Conservation (phyloP, 2,797 vertebrate genomes). For the Sarcoramphus papa region DNA sequence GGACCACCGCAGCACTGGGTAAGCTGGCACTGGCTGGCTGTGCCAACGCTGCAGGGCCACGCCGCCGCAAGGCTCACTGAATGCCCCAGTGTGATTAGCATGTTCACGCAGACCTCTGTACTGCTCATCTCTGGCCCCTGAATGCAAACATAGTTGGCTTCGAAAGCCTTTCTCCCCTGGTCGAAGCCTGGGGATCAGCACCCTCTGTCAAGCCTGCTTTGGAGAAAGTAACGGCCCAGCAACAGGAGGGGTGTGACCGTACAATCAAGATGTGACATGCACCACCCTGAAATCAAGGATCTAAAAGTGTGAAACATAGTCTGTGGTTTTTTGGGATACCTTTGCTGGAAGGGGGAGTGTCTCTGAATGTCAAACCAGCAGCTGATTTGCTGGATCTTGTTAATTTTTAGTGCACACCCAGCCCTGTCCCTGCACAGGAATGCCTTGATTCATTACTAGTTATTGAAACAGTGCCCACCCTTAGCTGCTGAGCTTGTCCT, state of each 20-base stretch:
- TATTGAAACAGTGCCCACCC: background rate
- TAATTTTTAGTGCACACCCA: background rate
- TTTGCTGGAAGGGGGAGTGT: background rate
- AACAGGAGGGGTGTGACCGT: background rate
- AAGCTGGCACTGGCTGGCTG: background rate
- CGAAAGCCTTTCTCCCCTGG: background rate
- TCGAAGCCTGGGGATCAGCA: background rate
- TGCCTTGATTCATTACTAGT: background rate
- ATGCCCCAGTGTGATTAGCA: background rate
- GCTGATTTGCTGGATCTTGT: background rate
- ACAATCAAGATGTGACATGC: background rate
- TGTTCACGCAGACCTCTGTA: background rate
- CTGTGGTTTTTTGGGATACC: background rate
- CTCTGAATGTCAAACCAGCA: background rate
- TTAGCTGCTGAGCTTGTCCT: background rate
- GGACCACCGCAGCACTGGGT: background rate
- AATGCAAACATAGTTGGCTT: background rate
- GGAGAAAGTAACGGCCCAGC: background rate
- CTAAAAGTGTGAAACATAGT: background rate
- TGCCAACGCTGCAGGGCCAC: too few species aligned
- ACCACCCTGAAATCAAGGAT: background rate
- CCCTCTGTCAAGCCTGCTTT: background rate
- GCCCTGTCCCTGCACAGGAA: background rate
- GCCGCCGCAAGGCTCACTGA: fast-evolving
- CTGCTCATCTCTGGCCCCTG: background rate